Conservation (phyloP, 2,113 vertebrate species). For the Lethenteron reissneri region DNA sequence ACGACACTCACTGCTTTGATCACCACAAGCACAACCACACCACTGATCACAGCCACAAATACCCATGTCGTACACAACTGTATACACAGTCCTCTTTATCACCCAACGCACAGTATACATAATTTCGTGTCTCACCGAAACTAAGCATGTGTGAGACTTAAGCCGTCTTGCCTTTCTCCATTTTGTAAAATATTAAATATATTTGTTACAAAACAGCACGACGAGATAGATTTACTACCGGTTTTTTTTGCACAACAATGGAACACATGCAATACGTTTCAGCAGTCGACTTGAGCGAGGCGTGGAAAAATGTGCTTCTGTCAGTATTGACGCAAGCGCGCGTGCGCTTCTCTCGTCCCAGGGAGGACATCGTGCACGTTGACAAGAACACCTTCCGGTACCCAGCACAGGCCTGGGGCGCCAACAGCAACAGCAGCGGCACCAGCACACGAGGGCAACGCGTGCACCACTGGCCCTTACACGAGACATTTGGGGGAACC, state of each 20-base stretch:
- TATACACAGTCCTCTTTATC: too few species aligned
- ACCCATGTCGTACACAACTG: too few species aligned
- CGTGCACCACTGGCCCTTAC: too few species aligned
- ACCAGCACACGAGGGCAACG: too few species aligned
- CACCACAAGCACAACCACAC: too few species aligned
- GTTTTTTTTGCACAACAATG: neutral
- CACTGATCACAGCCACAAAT: too few species aligned
- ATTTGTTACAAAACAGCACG: neutral
- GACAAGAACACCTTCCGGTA: constrained; percentile 53
- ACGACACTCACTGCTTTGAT: too few species aligned
- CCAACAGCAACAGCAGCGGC: too few species aligned
- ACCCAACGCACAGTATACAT: too few species aligned
- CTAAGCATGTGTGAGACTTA: neutral
- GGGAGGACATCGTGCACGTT: constrained; percentile 38
- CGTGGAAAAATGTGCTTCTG: neutral
- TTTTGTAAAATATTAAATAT: neutral
- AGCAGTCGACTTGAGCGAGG: neutral
- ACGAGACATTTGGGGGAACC: too few species aligned
- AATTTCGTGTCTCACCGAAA: neutral
- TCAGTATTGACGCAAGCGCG: too few species aligned
- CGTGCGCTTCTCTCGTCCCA: constrained; percentile 14
- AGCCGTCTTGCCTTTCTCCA: neutral
- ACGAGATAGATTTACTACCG: neutral
- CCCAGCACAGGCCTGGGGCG: too few species aligned
- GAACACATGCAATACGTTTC: neutral